Conservation (phyloP, 2,113 vertebrate species). For the Trogon melanurus region DNA sequence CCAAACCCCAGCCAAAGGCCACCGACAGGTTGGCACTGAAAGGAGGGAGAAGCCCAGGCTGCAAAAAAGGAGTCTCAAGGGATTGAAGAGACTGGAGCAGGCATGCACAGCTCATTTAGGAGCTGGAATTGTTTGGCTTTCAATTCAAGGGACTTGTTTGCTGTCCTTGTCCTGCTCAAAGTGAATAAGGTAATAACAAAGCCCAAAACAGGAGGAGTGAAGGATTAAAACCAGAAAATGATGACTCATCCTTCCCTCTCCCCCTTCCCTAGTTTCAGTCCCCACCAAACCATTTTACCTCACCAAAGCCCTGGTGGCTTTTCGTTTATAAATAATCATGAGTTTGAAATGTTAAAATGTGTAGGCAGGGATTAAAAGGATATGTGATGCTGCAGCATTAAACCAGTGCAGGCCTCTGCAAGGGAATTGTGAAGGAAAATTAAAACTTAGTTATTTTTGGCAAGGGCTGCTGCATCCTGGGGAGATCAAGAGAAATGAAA, state of each 20-base stretch:
- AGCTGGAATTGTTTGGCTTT: conserved; percentile 41
- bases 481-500: conserved; percentile 28
- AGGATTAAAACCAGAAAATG: conserved; percentile 44
- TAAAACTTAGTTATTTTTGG: conserved; percentile 42
- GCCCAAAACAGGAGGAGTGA: background rate
- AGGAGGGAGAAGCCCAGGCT: background rate
- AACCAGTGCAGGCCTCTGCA: conserved; percentile 32
- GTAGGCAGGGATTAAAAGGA: conserved; percentile 47
- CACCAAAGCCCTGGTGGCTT: conserved; percentile 15
- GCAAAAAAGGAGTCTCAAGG: conserved; percentile 35
- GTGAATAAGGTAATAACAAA: conserved; percentile 40
- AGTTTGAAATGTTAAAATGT: conserved; percentile 59
- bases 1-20: conserved; percentile 22
- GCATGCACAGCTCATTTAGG: background rate
- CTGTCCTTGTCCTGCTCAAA: conserved; percentile 15
- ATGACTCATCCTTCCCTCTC: conserved; percentile 23
- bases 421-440: conserved; percentile 44
- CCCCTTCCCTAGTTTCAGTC: background rate
- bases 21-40: background rate
- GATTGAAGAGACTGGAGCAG: conserved; percentile 26
- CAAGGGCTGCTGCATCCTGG: background rate
- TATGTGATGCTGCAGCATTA: conserved; percentile 32
- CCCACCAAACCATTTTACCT: conserved; percentile 16
- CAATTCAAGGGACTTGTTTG: conserved; percentile 40
- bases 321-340: conserved; percentile 48